These are phyloP conservation scores for Pardalotus punctatus DNA, from an alignment of 2,113 vertebrate genomes.

Conservation along the genomic window DNA sequence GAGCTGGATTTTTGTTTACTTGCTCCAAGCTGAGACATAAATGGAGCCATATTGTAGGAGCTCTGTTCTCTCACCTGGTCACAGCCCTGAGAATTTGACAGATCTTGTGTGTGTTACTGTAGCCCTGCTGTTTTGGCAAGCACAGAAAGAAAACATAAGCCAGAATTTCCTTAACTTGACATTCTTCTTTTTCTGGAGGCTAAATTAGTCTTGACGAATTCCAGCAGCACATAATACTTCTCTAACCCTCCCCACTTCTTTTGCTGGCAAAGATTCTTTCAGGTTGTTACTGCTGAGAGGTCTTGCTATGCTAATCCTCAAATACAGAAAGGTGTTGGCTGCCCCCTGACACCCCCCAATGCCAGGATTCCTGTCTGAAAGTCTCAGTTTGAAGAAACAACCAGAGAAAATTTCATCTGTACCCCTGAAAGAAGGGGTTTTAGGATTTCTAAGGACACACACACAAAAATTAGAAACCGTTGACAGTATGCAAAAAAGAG, in stretches of 20 bases:
- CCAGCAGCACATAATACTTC: background rate
- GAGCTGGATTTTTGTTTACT: background rate
- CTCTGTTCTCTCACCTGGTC: background rate
- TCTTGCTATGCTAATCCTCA: background rate
- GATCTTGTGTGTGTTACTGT: fast-evolving
- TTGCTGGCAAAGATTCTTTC: background rate
- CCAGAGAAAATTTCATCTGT: background rate
- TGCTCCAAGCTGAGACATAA: background rate
- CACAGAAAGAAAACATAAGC: background rate
- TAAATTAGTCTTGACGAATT: background rate
- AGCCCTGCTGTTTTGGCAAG: background rate
- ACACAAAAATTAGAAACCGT: background rate
- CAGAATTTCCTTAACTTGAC: background rate
- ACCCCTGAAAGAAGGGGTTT: background rate
- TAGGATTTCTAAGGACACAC: background rate
- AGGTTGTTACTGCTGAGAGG: background rate
- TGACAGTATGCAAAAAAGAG: background rate
- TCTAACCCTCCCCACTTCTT: background rate
- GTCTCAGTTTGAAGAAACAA: background rate
- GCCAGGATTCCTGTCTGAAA: background rate
- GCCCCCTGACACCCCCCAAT: background rate
- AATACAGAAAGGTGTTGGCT: background rate
- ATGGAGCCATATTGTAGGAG: background rate
- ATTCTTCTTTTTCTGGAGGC: background rate
- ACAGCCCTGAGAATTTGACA: background rate